A percentile compares a stretch with the other conserved stretches of the same genome.
Conservation (phyloP, 2,888 invertebrate genomes). For the Tipula vernalis region DNA sequence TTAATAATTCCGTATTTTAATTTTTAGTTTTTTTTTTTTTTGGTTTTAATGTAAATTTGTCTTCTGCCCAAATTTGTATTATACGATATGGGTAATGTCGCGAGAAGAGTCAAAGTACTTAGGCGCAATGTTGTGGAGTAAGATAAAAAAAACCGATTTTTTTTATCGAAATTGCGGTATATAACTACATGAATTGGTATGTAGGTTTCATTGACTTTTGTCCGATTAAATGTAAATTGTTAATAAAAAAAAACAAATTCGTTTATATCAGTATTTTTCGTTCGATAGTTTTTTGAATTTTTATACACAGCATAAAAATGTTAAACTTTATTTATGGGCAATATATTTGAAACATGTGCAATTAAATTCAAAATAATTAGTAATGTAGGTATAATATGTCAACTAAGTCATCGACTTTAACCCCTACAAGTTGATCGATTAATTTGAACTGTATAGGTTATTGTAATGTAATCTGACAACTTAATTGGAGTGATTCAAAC, state of each 20-base stretch:
- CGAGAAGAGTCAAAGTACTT: background rate
- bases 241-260: background rate
- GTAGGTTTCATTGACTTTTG: background rate
- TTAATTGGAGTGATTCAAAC: too few relatives aligned
- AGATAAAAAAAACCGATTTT: too few relatives aligned
- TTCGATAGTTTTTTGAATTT: background rate
- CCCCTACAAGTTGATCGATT: too few relatives aligned
- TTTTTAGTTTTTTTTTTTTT: background rate
- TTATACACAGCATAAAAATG: background rate
- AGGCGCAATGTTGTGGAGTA: background rate
- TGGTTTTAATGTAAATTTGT: background rate
- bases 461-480: too few relatives aligned
- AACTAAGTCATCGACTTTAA: too few relatives aligned
- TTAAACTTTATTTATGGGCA: too few relatives aligned
- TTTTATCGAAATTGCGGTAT: background rate
- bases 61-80: background rate
- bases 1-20: background rate
- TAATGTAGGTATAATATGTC: too few relatives aligned
- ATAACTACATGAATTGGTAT: background rate
- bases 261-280: background rate
- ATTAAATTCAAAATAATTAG: too few relatives aligned
- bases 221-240: background rate
- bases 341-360: too few relatives aligned
- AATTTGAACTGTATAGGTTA: too few relatives aligned
- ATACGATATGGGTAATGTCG: background rate